Evolutionary conservation across 2,888 invertebrate species (phyloP), one percentile per base, ranked within the genome.

Genomic region (Chironomus tentans): DNA sequence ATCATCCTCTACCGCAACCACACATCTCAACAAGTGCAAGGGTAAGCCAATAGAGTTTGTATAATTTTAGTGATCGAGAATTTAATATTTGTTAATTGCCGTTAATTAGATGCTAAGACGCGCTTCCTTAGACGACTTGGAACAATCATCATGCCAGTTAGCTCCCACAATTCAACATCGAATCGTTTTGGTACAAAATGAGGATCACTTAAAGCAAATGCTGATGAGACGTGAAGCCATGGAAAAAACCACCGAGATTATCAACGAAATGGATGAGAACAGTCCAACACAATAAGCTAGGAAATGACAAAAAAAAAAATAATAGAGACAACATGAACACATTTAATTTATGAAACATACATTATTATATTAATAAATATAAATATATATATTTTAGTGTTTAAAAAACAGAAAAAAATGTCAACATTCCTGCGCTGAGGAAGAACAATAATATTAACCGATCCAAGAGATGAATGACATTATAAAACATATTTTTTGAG

Each of bases 121-220:
- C 74, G 92, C 92, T 4, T 92, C 92, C 0, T 81, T 93, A 61
- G 93, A 94, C 80, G 93, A 93, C 79, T 85, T 94, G 73, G 95
- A 95, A 81, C 90, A 91, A 79, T 91, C 91, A 80, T 90, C 92
- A 0, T 93, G 93, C 82, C 91, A 92, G 78, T 84, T 95, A 78
- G 91, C 93, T 47, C 95, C 95, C 0, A 89, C 88, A 81, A 85
- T 92, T 1, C 94, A 95, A 80, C 92, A 93, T 80, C 86, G 95
- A 79, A 95, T 95, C 79, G 86, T 92, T 15, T 84, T 91, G 28
- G 86, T 94, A 48, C 88, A 88, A 79, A 90, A 88, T 78, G 89
- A 90, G 48, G 91, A 93, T n/a, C 83, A 84, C 77, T 80, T 82
- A 76, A 81, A 82, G 68, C 82, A 83, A 78, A 78, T 84, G 56